Conservation (phyloP, 1,140 invertebrate genomes). For the Drosophila subobscura region DNA sequence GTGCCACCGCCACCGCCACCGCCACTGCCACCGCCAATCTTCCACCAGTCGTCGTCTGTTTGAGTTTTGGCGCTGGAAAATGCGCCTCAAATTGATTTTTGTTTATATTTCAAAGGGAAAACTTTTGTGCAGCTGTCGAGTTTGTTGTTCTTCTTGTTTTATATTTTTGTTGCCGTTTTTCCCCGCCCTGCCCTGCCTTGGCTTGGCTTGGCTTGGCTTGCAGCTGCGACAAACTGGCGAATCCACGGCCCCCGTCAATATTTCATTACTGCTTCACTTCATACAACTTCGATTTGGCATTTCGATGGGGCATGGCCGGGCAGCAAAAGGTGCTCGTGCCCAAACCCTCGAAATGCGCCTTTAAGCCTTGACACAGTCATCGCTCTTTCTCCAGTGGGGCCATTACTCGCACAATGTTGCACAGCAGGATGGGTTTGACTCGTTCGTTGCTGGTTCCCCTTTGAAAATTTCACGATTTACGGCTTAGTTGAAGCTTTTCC, state of each 20-base stretch:
- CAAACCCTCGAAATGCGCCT: not conserved
- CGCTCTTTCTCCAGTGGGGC: too few species aligned
- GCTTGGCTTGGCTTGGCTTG: slow-evolving; percentile 21
- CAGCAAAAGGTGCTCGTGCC: not conserved
- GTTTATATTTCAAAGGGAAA: slow-evolving; percentile 77
- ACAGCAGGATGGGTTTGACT: too few species aligned
- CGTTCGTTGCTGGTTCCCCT: too few species aligned
- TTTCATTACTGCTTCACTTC: slow-evolving; percentile 32
- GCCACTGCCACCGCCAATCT: not conserved
- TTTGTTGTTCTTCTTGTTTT: slow-evolving; percentile 54
- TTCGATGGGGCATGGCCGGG: slow-evolving; percentile 34
- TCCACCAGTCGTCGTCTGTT: slow-evolving; percentile 31
- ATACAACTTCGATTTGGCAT: slow-evolving; percentile 60
- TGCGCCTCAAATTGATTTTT: slow-evolving; percentile 78
- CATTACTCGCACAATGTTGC: too few species aligned
- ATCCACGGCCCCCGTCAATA: slow-evolving; percentile 40
- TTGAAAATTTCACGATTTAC: too few species aligned
- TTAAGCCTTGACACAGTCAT: too few species aligned
- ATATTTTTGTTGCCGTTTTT: slow-evolving; percentile 34
- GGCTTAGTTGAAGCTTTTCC: too few species aligned
- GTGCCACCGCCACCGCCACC: not conserved
- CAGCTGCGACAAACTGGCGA: slow-evolving; percentile 65
- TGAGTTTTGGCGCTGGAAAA: slow-evolving; percentile 73
- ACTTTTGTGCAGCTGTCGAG: slow-evolving; percentile 73
- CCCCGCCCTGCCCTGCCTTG: too few species aligned